These are phyloP conservation scores for Malthinus seriepunctatus DNA, from an alignment of 2,888 invertebrate genomes.

Conservation along the genomic window DNA sequence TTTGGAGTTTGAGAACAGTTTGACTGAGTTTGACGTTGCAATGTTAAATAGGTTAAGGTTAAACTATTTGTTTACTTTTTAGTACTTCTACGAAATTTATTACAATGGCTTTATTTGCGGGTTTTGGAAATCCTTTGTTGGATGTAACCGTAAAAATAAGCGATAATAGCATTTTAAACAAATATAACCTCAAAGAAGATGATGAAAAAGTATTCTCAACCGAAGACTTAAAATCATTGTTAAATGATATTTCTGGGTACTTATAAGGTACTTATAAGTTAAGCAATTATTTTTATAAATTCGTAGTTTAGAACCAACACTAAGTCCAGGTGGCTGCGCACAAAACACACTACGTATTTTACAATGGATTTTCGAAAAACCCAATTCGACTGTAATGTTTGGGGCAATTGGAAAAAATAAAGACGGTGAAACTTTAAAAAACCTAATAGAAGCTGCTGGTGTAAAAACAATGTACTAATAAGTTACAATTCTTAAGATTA, in stretches of 20 bases:
- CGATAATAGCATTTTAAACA: constrained; percentile 43
- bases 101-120: constrained; percentile 44
- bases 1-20: too few species aligned
- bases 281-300: neutral
- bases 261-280: neutral
- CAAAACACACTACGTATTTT: constrained; percentile 58
- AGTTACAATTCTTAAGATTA: neutral
- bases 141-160: constrained; percentile 49
- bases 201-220: constrained; percentile 49
- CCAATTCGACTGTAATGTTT: constrained; percentile 50
- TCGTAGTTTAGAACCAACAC: constrained; percentile 39
- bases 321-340: constrained; percentile 55
- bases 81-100: too few species aligned
- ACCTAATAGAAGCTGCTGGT: constrained; percentile 50
- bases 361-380: constrained; percentile 47
- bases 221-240: constrained; percentile 42
- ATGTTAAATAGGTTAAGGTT: too few species aligned
- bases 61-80: too few species aligned
- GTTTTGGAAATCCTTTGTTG: constrained; percentile 55
- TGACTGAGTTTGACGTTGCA: too few species aligned
- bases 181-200: constrained; percentile 51
- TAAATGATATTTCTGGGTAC: constrained; percentile 39
- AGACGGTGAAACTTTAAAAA: constrained; percentile 51
- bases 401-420: constrained; percentile 60
- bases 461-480: constrained; percentile 51